Percentiles rank a stretch among this genome's conserved stretches.
Conservation (phyloP, 2,113 vertebrate genomes). For the Trachemys scripta region DNA sequence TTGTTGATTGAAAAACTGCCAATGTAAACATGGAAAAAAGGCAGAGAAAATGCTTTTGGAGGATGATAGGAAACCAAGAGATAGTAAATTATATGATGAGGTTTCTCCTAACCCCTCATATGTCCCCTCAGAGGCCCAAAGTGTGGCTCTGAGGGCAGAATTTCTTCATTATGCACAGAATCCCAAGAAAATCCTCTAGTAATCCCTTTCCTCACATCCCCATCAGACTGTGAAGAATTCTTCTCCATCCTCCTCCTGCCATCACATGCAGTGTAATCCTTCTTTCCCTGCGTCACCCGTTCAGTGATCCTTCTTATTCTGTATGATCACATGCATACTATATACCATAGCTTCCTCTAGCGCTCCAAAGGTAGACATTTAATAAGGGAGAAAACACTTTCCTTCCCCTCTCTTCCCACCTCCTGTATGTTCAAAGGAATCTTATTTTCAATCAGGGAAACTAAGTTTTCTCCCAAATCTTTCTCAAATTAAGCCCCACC, state of each 20-base stretch:
- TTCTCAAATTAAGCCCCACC: not conserved
- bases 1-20: not conserved
- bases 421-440: not conserved
- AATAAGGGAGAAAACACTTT: not conserved
- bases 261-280: slow-evolving; percentile 61
- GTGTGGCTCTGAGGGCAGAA: not conserved
- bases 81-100: not conserved
- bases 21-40: not conserved
- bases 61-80: not conserved
- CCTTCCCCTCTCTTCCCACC: not conserved
- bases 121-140: not conserved
- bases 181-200: slow-evolving; percentile 16
- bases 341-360: not conserved
- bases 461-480: not conserved
- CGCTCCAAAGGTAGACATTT: not conserved
- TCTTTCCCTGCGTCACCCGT: slow-evolving; percentile 36
- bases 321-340: not conserved
- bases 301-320: slow-evolving; percentile 53
- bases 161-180: not conserved
- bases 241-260: slow-evolving; percentile 39
- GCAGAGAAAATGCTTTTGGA: not conserved
- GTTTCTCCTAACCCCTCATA: slow-evolving; percentile 1
- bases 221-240: not conserved
- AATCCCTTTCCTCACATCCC: slow-evolving; percentile 22
- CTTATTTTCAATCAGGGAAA: not conserved